Conservation (phyloP, 2,888 invertebrate species). For the Callyntrura sp. region DNA sequence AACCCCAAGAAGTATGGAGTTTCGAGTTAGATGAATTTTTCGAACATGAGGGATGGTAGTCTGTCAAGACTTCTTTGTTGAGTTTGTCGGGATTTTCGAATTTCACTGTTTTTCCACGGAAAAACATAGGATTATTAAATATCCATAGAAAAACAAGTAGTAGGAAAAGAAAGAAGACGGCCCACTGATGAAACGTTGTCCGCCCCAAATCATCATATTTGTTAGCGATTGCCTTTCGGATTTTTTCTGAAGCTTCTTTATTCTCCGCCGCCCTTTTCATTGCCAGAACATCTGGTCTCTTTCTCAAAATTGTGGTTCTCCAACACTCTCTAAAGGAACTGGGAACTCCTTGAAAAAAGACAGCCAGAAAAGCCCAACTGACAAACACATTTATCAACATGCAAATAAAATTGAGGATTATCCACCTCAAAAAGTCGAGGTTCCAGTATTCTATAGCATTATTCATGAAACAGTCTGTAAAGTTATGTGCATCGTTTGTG, state of each 20-base stretch:
- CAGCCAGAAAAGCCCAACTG: conserved; percentile 78
- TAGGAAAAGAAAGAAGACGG: conserved; percentile 91
- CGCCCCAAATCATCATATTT: conserved; percentile 93
- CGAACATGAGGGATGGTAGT: conserved; percentile 39
- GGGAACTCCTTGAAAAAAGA: conserved; percentile 81
- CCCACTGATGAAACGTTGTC: conserved; percentile 91
- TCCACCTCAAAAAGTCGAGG: conserved; percentile 81
- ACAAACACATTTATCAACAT: conserved; percentile 79
- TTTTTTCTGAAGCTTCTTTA: conserved; percentile 77
- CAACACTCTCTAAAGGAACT: conserved; percentile 25
- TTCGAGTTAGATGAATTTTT: neutral
- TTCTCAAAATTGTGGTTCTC: conserved; percentile 65
- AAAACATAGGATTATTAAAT: conserved; percentile 94
- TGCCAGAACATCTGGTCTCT: neutral
- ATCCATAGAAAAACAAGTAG: conserved; percentile 94
- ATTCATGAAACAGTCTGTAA: neutral
- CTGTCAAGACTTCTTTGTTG: neutral
- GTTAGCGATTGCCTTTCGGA: conserved; percentile 89
- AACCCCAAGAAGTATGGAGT: conserved; percentile 49
- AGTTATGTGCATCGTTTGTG: neutral
- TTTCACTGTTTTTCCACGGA: conserved; percentile 90
- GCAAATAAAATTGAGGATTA: conserved; percentile 79
- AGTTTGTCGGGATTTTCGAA: neutral
- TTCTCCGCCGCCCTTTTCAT: neutral
- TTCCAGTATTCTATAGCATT: conserved; percentile 66